Evolutionary conservation across 2,888 invertebrate genomes (phyloP), one percentile per base, ranked within the genome.

Genomic region (Anoplius nigerrimus): DNA sequence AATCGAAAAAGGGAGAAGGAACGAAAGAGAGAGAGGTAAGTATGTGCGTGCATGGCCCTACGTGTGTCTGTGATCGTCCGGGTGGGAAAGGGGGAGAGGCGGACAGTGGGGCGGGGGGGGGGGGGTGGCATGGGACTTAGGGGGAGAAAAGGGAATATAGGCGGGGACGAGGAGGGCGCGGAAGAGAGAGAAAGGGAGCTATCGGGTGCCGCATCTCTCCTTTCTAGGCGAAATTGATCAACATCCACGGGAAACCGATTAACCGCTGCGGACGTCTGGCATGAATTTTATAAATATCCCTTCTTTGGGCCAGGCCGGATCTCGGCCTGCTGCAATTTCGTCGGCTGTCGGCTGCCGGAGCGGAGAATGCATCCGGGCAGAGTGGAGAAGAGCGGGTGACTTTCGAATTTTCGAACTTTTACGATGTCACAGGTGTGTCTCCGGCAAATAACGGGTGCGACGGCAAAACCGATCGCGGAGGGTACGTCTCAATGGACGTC

Each of bases 191-290:
- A 43, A 51, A 45, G 51, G 16, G 15, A 62, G 58, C 11, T 21
- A n/a, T 18, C 16, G 60, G 59, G n/a, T 42, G 53, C 18, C 54
- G 34, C 34, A 51, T 45, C 27, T 27, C 57, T 58, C 62, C 71
- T 76, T 71, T 75, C 78, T 72, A 71, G 68, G 73, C 75, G 67
- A 74, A 80, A 79, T 80, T 78, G 80, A 80, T 80, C 80, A 80
- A 79, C 79, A 80, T 80, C 75, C 79, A 75, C 74, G 80, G 77
- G 71, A 80, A 80, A 80, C 77, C 75, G 80, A 80, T 80, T 80
- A 78, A 79, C 75, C 79, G 61, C 62, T 55, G 66, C 69, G 72
- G 71, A 76, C 75, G 77, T 62, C 79, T 69, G 69, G 72, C 72
- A 78, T 76, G 78, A 76, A 78, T 78, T 78, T 78, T 78, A 78